Percentiles rank a stretch among this genome's conserved stretches.
Conservation (phyloP, 1,140 invertebrate genomes). For the Leguminivora glycinivorella region DNA sequence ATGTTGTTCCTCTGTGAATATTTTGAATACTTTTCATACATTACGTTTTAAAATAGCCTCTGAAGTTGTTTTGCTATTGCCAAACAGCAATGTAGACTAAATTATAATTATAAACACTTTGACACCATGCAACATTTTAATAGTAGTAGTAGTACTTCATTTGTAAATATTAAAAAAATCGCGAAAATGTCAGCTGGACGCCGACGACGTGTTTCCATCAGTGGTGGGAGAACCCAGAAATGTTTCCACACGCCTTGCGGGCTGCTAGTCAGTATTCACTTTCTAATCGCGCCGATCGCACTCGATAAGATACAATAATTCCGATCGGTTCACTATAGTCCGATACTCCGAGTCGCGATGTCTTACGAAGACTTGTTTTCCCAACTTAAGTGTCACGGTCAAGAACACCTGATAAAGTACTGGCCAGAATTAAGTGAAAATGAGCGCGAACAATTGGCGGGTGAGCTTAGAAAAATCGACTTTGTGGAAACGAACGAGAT, state of each 20-base stretch:
- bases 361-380: slow-evolving; percentile 64
- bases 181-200: slow-evolving; percentile 46
- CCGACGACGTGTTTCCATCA: slow-evolving; percentile 46
- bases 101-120: neutral
- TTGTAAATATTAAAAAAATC: slow-evolving; percentile 32
- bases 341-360: slow-evolving; percentile 38
- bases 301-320: slow-evolving; percentile 29
- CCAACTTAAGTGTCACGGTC: slow-evolving; percentile 78
- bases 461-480: slow-evolving; percentile 84
- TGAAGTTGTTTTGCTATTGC: neutral
- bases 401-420: slow-evolving; percentile 93
- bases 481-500: slow-evolving; percentile 84
- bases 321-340: neutral
- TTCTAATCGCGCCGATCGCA: slow-evolving; percentile 68
- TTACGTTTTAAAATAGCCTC: neutral
- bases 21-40: neutral
- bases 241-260: slow-evolving; percentile 44
- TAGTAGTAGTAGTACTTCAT: slow-evolving; percentile 3
- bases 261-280: slow-evolving; percentile 58
- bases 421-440: slow-evolving; percentile 86
- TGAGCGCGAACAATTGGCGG: slow-evolving; percentile 80
- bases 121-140: neutral
- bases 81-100: neutral
- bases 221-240: slow-evolving; percentile 67
- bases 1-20: neutral